These are phyloP conservation scores for Theocolax elegans DNA, from an alignment of 1,140 invertebrate genomes.

Conservation along the genomic window DNA sequence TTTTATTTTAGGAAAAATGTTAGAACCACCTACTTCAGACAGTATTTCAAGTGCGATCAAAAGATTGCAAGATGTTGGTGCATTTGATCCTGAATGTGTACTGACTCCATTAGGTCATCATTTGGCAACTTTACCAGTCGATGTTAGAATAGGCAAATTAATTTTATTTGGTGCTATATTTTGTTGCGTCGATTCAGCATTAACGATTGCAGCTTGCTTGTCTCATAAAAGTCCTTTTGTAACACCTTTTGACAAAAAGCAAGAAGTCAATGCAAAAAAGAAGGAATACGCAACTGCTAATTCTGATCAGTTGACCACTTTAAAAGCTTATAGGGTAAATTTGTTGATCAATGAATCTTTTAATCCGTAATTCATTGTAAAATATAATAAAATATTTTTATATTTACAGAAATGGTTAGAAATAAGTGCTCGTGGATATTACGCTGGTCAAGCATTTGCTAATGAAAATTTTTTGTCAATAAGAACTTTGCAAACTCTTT, in stretches of 20 bases:
- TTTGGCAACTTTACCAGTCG: slow-evolving; percentile 88
- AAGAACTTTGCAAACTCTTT: slow-evolving; percentile 78
- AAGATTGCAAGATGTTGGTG: slow-evolving; percentile 86
- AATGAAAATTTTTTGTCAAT: slow-evolving; percentile 81
- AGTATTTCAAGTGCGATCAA: slow-evolving; percentile 82
- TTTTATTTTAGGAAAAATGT: slow-evolving; percentile 65
- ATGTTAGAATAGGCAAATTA: slow-evolving; percentile 90
- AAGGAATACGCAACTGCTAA: slow-evolving; percentile 77
- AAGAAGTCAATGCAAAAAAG: slow-evolving; percentile 78
- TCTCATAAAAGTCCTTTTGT: slow-evolving; percentile 88
- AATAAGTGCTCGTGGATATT: slow-evolving; percentile 69
- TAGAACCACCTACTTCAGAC: slow-evolving; percentile 85
- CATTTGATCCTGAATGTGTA: slow-evolving; percentile 80
- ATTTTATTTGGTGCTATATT: slow-evolving; percentile 92
- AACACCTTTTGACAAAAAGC: slow-evolving; percentile 79
- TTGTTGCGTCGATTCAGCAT: slow-evolving; percentile 91
- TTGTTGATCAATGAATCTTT: slow-evolving; percentile 35
- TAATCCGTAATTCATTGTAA: slow-evolving; percentile 21
- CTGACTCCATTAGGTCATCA: slow-evolving; percentile 91
- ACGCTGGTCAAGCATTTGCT: slow-evolving; percentile 76
- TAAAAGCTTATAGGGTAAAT: slow-evolving; percentile 80
- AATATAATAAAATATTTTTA: slow-evolving; percentile 36
- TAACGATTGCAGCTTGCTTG: slow-evolving; percentile 92
- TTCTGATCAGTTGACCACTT: slow-evolving; percentile 85
- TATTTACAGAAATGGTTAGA: slow-evolving; percentile 78